A percentile compares a stretch with the other conserved stretches of the same genome.
These are phyloP conservation scores for Crossoptilon crossoptilon DNA, from an alignment of 2,797 vertebrate species.

Conservation along the genomic window DNA sequence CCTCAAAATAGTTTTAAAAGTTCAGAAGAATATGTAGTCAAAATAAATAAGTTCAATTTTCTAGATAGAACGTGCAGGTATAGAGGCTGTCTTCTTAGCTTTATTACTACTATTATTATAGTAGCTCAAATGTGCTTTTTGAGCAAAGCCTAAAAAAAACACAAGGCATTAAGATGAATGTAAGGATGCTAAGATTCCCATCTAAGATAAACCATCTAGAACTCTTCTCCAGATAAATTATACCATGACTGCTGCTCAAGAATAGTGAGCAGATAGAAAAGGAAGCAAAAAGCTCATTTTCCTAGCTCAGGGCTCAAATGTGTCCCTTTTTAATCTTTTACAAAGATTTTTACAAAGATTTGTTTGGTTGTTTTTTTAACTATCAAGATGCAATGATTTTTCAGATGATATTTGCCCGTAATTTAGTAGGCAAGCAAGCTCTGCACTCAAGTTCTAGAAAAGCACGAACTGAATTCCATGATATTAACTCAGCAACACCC, in stretches of 20 bases:
- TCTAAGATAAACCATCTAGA: background rate
- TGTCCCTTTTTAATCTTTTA: background rate
- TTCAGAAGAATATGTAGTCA: background rate
- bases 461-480: background rate
- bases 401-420: background rate
- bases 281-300: background rate
- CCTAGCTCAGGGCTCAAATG: background rate
- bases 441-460: background rate
- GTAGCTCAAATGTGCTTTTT: background rate
- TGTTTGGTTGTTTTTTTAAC: background rate
- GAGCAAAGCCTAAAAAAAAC: background rate
- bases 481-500: background rate
- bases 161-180: background rate
- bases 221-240: background rate
- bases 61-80: background rate
- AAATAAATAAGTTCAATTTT: background rate
- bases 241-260: background rate
- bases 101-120: slow-evolving; percentile 2
- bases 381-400: background rate
- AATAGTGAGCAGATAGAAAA: background rate
- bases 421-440: accelerated
- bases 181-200: background rate
- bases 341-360: background rate
- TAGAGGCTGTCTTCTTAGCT: background rate
- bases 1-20: background rate